Conservation (phyloP, 2,797 vertebrate species). For the Sebastes reedi region DNA sequence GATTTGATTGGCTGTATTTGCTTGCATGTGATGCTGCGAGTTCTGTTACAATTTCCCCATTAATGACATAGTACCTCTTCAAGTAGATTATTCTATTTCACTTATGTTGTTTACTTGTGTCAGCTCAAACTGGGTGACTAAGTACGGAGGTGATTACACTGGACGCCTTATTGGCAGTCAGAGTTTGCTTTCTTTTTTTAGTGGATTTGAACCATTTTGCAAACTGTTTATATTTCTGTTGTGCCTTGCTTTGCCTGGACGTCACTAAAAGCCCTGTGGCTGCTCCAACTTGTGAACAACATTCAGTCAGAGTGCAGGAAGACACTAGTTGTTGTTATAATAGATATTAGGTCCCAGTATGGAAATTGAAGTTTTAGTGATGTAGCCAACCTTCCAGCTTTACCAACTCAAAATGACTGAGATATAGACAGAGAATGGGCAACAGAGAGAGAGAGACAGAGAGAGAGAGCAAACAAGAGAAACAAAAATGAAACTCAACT, state of each 20-base stretch:
- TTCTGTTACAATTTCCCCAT: neutral
- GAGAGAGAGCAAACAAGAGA: too few relatives aligned
- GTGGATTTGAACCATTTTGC: neutral
- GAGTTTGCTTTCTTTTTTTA: neutral
- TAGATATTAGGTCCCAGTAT: fast-evolving
- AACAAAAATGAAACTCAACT: neutral
- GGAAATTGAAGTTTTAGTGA: neutral
- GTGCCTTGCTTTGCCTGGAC: neutral
- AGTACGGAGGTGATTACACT: neutral
- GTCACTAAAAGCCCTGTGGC: neutral
- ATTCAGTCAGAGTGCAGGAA: neutral
- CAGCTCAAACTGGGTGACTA: neutral
- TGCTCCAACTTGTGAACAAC: neutral
- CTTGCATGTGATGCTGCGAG: neutral
- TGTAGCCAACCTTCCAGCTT: neutral
- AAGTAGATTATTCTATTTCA: neutral
- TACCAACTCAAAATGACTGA: neutral
- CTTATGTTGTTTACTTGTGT: neutral
- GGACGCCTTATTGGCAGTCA: neutral
- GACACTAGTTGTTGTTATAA: neutral
- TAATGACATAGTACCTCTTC: neutral
- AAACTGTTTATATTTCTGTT: neutral
- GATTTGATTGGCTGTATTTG: neutral
- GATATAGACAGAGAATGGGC: neutral
- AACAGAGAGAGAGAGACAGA: too few relatives aligned